Evolutionary conservation across 2,797 vertebrate genomes (phyloP).

Genomic region (Hydrolagus colliei): DNA sequence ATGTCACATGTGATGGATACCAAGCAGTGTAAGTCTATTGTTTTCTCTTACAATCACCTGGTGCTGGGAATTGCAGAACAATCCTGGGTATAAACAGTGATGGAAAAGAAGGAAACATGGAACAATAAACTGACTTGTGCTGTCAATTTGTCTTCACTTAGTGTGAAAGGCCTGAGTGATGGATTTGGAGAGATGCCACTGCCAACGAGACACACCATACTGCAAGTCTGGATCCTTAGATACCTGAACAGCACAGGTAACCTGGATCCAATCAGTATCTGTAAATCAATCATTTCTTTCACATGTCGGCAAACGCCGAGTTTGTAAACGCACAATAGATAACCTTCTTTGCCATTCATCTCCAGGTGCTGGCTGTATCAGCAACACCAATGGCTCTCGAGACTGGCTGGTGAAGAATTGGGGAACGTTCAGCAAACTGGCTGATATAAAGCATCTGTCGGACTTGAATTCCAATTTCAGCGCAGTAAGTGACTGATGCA

Average conservation of each 20-base stretch:
- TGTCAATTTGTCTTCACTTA: background rate
- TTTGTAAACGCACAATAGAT: no score
- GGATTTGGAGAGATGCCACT: slow-evolving; percentile 8
- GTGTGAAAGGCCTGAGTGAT: background rate
- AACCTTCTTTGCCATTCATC: background rate
- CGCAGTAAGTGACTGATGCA: background rate
- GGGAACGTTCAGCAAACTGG: slow-evolving; percentile 37
- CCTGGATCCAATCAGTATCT: no score
- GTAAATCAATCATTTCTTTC: no score
- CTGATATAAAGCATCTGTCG: slow-evolving; percentile 31
- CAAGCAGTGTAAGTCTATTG: background rate
- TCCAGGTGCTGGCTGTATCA: slow-evolving; percentile 38
- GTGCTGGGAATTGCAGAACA: background rate
- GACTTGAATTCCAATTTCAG: slow-evolving; percentile 2
- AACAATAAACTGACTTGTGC: background rate
- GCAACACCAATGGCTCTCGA: background rate
- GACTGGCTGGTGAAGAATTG: slow-evolving; percentile 40
- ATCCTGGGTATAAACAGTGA: background rate
- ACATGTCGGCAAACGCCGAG: no score
- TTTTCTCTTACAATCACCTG: background rate
- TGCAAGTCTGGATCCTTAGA: background rate
- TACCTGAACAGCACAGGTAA: slow-evolving; percentile 12
- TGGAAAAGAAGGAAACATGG: no score
- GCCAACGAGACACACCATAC: background rate
- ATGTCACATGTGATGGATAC: slow-evolving; percentile 17